phyloP scores from a whole-genome alignment of 2,113 vertebrate species.

The Camelus dromedarius region DNA sequence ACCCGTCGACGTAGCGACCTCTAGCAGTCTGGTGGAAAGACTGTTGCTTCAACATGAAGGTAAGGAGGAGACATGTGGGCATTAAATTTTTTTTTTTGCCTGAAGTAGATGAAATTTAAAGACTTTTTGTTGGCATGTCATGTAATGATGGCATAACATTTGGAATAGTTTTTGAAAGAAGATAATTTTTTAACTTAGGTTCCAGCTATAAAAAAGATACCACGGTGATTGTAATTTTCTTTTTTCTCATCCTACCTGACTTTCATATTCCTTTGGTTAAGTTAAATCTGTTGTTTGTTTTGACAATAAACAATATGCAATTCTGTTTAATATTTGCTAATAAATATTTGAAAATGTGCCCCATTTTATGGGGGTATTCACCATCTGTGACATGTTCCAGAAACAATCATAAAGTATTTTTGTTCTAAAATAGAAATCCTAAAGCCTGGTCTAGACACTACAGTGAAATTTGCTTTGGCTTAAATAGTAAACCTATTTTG shows the following conservation, averaged over 20 bases:
- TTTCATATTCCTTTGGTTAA: background rate
- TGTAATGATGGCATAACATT: background rate
- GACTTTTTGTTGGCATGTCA: background rate
- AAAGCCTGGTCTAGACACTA: background rate
- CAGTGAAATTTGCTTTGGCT: background rate
- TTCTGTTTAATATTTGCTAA: background rate
- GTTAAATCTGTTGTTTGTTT: constrained; percentile 12
- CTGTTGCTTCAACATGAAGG: constrained; percentile 95
- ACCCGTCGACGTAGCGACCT: constrained; percentile 92
- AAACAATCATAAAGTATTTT: constrained; percentile 29
- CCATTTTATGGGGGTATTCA: background rate
- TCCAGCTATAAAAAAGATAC: background rate
- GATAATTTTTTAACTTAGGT: background rate
- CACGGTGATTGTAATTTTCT: background rate
- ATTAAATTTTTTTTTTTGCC: background rate
- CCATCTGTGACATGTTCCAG: background rate
- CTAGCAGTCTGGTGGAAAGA: constrained; percentile 92
- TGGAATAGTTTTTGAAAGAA: background rate
- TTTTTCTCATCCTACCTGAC: background rate
- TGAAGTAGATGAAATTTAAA: background rate
- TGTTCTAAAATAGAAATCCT: background rate
- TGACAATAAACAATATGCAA: background rate
- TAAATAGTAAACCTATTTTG: background rate
- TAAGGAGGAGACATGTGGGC: constrained; percentile 50
- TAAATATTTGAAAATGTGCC: background rate